Evolutionary conservation across 1,140 invertebrate genomes (phyloP), one percentile per base, ranked within the genome.

Genomic region (Ganaspis sp.): DNA sequence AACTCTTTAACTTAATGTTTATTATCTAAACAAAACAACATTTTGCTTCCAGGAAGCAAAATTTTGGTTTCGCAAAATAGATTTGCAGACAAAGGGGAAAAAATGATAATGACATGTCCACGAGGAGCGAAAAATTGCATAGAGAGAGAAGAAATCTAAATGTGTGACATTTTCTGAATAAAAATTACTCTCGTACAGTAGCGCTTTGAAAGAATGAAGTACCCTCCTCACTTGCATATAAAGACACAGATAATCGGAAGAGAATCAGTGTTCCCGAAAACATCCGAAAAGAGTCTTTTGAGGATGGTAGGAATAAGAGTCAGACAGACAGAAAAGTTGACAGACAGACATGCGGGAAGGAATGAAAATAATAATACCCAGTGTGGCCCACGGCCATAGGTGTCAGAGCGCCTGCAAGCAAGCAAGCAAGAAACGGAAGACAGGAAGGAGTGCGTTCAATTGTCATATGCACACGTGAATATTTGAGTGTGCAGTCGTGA

Each of bases 321-420:
- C 74, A 87, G 83, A 83, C 84, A 84, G 83, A 84, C 80, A 81
- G 72, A 29, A 74, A 64, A 64, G 58, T 26, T 64, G 81, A 40
- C 83, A 82, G 84, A 81, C 83, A 84, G 84, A 86, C 81, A 81
- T 83, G 82, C 84, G 84, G 83, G 84, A 88, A 88, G 87, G 84
- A 88, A 87, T 88, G 87, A 87, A 87, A 88, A 88, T 88, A 88
- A 87, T 88, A 88, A 88, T 87, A 86, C 74, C 79, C 78, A 76
- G 80, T 77, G 77, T 86, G 87, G 86, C 87, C 87, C 81, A 76
- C 84, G 87, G 86, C 86, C 86, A 87, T 86, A 86, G 84, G 87
- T 86, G 86, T 87, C 84, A 84, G 84, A 79, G 53, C 72, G 64
- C 53, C 38, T 45, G 77, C 78, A 78, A 87, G 86, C 83, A 85